These are phyloP conservation scores for Palythoa heliodiscus DNA, from an alignment of 92 coral and sea anemone species.

Conservation along the genomic window DNA sequence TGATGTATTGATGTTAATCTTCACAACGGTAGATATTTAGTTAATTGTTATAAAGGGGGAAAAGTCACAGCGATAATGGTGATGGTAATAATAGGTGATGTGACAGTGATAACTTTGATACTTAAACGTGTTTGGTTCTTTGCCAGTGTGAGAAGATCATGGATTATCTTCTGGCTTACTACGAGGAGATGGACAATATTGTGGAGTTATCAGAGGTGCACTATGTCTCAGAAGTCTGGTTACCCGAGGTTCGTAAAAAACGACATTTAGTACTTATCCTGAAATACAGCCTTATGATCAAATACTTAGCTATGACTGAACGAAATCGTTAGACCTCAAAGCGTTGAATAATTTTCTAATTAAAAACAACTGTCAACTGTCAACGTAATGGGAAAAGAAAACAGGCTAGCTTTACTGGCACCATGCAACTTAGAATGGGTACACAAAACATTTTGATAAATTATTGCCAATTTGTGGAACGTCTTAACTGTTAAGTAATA, in stretches of 20 bases:
- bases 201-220: conserved; percentile 41
- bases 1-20: no score
- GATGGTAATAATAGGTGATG: background rate
- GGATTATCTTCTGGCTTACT: conserved; percentile 48
- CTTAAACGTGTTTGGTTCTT: background rate
- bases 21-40: no score
- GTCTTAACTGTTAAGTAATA: no score
- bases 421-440: no score
- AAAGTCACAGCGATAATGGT: background rate
- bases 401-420: no score
- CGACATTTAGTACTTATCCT: background rate
- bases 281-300: no score
- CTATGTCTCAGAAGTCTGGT: conserved; percentile 84
- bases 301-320: background rate
- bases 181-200: conserved; percentile 45
- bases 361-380: no score
- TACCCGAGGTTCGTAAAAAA: conserved; percentile 77
- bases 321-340: background rate
- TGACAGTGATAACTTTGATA: background rate
- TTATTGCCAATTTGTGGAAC: no score
- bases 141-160: conserved; percentile 61
- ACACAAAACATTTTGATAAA: no score
- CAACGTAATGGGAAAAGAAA: no score
- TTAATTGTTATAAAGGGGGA: no score
- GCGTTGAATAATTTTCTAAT: no score